Evolutionary conservation across 2,113 vertebrate genomes (phyloP), one percentile per base, ranked within the genome.

Genomic region (Pelmatolapia mariae): DNA sequence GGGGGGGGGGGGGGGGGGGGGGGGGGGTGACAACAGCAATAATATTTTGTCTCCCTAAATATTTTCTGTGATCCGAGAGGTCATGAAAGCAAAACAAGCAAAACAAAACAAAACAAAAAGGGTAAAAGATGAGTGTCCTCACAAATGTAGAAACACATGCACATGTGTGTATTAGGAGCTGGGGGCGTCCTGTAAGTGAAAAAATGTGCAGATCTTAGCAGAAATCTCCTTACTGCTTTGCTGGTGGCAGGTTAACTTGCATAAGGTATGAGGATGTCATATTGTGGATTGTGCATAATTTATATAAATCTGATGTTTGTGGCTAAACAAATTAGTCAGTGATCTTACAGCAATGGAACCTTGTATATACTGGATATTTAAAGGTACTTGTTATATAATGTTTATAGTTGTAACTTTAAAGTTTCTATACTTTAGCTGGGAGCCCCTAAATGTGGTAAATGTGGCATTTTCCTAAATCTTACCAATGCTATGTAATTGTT

Each of bases 171-270:
- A 71, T 71, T 54, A 11, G 57, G 57, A 85, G 81, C 66, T 79
- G 31, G 53, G 71, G 85, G 47, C 3, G 0, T 87, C 45, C 10
- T 89, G 31, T 84, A 83, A 87, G 86, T 82, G 81, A 89, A 92
- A 92, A 93, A 92, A 93, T 91, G 82, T 95, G 93, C 91, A 81
- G 87, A 90, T 91, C 33, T 85, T 47, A 84, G 89, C 90, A 90
- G 78, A 91, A 90, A 83, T 80, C 80, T 87, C 29, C 38, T 82
- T 33, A 15, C 66, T 82, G 73, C 38, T 88, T 85, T 85, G 68
- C 87, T 90, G 85, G 84, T 53, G 83, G 81, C 80, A 83, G 47
- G 85, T 90, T 90, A 86, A 89, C 81, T 84, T 38, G 12, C 22
- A 79, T 63, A 47, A 54, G 85, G 29, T 82, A 86, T 88, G 68